Evolutionary conservation across 2,113 vertebrate genomes (phyloP).

Genomic region (Leiothrix lutea): DNA sequence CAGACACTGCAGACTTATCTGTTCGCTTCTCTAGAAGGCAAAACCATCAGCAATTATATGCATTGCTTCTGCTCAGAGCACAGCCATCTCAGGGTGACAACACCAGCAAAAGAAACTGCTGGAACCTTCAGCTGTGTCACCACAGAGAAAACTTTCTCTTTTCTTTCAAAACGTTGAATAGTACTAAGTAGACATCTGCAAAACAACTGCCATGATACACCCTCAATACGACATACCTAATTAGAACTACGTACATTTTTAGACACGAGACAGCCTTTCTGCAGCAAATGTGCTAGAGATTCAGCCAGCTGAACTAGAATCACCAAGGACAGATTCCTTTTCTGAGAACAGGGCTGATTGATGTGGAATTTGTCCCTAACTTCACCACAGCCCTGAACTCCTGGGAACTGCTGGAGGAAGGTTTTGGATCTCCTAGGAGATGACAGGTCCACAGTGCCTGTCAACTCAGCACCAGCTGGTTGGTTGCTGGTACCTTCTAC

Average conservation of each 20-base stretch:
- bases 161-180: neutral
- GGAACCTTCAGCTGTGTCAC: neutral
- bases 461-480: neutral
- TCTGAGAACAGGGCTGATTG: neutral
- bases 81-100: neutral
- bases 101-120: neutral
- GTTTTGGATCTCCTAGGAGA: neutral
- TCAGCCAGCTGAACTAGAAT: neutral
- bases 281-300: neutral
- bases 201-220: neutral
- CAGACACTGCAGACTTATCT: slow-evolving; percentile 95
- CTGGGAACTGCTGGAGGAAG: neutral
- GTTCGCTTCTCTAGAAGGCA: slow-evolving; percentile 89
- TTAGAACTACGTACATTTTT: neutral
- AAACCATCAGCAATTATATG: slow-evolving; percentile 8
- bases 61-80: neutral
- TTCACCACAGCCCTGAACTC: neutral
- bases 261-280: neutral
- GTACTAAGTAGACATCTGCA: neutral
- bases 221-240: neutral
- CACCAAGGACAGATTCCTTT: neutral
- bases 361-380: neutral
- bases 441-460: neutral
- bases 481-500: neutral
- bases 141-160: neutral